Evolutionary conservation across 1,140 invertebrate genomes (phyloP).

Genomic region (Magallana ariakensis): DNA sequence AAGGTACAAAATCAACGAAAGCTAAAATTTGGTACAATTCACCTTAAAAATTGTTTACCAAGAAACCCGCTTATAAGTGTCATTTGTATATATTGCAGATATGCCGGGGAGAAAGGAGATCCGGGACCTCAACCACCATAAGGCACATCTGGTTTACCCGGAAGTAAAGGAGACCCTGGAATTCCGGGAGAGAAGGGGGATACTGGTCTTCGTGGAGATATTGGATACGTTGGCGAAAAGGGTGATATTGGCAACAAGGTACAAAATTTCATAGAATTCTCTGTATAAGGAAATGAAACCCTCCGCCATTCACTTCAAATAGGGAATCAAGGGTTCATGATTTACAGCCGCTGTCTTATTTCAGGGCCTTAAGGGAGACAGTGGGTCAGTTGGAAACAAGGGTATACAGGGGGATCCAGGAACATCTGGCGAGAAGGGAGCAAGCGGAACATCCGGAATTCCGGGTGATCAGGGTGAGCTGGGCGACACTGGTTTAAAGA

Average conservation of each 20-base stretch:
- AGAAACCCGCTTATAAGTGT: too few species aligned
- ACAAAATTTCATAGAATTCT: not conserved
- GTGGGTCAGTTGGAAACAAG: not conserved
- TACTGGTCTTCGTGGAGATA: not conserved
- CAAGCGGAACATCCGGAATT: not conserved
- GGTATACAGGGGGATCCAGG: not conserved
- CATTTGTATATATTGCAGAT: not conserved
- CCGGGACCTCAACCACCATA: not conserved
- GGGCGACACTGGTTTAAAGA: not conserved
- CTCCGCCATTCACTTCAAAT: not conserved
- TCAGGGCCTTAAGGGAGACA: not conserved
- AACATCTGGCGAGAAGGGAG: not conserved
- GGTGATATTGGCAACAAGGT: not conserved
- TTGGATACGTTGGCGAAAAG: not conserved
- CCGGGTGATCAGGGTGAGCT: not conserved
- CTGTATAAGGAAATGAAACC: not conserved
- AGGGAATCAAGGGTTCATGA: not conserved
- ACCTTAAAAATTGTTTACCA: too few species aligned
- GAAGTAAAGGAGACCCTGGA: not conserved
- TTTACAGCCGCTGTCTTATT: not conserved
- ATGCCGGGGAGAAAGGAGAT: not conserved
- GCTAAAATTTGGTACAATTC: not conserved
- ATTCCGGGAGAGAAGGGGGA: not conserved
- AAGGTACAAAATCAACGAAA: too few species aligned
- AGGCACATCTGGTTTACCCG: not conserved